Conservation (phyloP, 2,113 vertebrate species). For the Cisticola juncidis region DNA sequence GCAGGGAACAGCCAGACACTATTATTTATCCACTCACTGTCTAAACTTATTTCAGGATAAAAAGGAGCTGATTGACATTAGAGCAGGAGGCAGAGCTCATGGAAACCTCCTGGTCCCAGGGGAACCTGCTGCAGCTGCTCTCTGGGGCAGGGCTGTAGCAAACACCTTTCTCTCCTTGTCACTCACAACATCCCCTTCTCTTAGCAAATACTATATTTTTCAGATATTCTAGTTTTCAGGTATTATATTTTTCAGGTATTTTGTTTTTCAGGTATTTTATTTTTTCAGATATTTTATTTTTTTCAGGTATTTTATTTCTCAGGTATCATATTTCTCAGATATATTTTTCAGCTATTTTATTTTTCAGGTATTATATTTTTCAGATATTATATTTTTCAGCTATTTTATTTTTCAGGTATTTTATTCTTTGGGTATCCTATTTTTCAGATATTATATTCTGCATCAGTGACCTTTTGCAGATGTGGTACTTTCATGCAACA, state of each 20-base stretch:
- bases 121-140: background rate
- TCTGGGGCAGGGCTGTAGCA: background rate
- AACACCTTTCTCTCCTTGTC: background rate
- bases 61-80: background rate
- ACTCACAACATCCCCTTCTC: background rate
- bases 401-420: background rate
- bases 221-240: background rate
- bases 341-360: background rate
- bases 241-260: background rate
- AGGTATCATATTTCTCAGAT: background rate
- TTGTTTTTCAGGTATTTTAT: background rate
- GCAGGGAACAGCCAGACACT: background rate
- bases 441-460: background rate
- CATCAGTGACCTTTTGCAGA: background rate
- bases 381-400: background rate
- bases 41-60: background rate
- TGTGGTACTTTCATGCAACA: background rate
- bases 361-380: background rate
- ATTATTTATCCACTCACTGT: background rate
- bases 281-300: too few relatives aligned
- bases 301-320: background rate
- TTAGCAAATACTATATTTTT: background rate
- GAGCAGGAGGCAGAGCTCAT: background rate
- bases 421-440: background rate
- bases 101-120: conserved; percentile 22